A percentile compares a stretch with the other conserved stretches of the same genome.
Conservation (phyloP, 2,888 invertebrate genomes). For the Dynastes hyllus region DNA sequence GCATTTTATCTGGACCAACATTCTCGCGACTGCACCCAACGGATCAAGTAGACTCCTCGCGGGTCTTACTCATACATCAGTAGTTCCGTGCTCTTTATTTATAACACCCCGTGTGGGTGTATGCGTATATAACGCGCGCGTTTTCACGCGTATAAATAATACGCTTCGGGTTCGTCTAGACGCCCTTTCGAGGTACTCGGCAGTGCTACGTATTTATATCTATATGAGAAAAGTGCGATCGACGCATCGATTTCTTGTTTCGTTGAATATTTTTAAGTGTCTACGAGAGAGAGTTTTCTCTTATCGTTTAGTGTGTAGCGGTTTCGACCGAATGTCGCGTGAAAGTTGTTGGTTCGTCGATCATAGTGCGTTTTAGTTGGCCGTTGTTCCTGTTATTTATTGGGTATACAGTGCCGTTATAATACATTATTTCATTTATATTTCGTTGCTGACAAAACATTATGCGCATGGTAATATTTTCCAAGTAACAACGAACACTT, state of each 20-base stretch:
- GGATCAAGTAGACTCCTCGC: slow-evolving; percentile 29
- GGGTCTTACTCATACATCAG: slow-evolving; percentile 12
- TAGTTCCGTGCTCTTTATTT: slow-evolving; percentile 32
- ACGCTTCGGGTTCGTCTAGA: slow-evolving; percentile 9
- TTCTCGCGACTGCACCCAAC: slow-evolving; percentile 41
- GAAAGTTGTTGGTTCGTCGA: slow-evolving; percentile 23
- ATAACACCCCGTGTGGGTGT: not conserved
- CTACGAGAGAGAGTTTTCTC: slow-evolving; percentile 40
- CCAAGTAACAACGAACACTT: too few relatives aligned
- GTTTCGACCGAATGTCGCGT: slow-evolving; percentile 13
- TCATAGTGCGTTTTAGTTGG: slow-evolving; percentile 16
- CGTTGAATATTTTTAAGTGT: slow-evolving; percentile 28
- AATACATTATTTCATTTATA: not conserved
- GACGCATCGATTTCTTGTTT: slow-evolving; percentile 26
- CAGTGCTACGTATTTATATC: not conserved
- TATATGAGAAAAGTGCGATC: slow-evolving; percentile 27
- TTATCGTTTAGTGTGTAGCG: slow-evolving; percentile 15
- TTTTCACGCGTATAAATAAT: not conserved
- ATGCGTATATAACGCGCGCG: slow-evolving; percentile 9
- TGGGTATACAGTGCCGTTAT: not conserved
- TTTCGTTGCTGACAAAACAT: not conserved
- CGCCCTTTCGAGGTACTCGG: slow-evolving; percentile 13
- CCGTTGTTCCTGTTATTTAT: not conserved
- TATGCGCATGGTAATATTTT: too few relatives aligned
- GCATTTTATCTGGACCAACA: slow-evolving; percentile 44